Evolutionary conservation across 2,113 vertebrate species (phyloP).

Genomic region (Dipodomys spectabilis): DNA sequence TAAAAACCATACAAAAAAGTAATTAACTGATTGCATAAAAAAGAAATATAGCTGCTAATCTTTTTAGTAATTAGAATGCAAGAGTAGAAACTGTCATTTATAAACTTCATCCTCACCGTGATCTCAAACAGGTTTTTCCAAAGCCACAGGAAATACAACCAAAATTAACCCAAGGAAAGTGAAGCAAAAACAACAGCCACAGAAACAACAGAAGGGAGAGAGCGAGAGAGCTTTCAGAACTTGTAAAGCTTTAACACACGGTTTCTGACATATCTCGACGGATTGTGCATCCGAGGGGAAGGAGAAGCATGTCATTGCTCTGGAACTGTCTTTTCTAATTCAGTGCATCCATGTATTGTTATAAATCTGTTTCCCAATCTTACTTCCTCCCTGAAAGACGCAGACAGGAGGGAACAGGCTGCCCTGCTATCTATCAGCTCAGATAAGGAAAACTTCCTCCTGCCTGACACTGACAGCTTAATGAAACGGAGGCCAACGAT

Average conservation of each 20-base stretch:
- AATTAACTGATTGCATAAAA: too few relatives aligned
- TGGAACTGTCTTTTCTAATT: slow-evolving; percentile 90
- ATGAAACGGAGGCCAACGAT: slow-evolving; percentile 69
- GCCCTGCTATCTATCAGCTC: slow-evolving; percentile 83
- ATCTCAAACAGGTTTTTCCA: not conserved
- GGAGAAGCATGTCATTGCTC: slow-evolving; percentile 85
- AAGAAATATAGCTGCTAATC: too few relatives aligned
- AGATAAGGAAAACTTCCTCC: slow-evolving; percentile 80
- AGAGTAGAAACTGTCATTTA: not conserved
- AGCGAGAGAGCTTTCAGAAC: slow-evolving; percentile 61
- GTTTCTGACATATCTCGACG: slow-evolving; percentile 75
- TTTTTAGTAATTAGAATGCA: not conserved
- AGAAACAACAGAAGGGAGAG: slow-evolving; percentile 22
- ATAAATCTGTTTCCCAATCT: slow-evolving; percentile 84
- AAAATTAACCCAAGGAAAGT: not conserved
- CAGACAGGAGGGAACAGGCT: slow-evolving; percentile 79
- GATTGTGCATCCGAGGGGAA: slow-evolving; percentile 79
- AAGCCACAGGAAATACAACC: slow-evolving; percentile 2
- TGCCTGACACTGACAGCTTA: slow-evolving; percentile 56
- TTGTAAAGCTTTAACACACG: slow-evolving; percentile 60
- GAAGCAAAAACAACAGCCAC: slow-evolving; percentile 43
- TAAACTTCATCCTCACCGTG: not conserved
- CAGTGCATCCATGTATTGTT: slow-evolving; percentile 86
- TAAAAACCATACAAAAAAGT: too few relatives aligned
- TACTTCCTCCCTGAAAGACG: slow-evolving; percentile 77